Percentiles rank a stretch among this genome's conserved stretches.
phyloP scores from a whole-genome alignment of 2,113 vertebrate genomes.

The Aegithalos caudatus region DNA sequence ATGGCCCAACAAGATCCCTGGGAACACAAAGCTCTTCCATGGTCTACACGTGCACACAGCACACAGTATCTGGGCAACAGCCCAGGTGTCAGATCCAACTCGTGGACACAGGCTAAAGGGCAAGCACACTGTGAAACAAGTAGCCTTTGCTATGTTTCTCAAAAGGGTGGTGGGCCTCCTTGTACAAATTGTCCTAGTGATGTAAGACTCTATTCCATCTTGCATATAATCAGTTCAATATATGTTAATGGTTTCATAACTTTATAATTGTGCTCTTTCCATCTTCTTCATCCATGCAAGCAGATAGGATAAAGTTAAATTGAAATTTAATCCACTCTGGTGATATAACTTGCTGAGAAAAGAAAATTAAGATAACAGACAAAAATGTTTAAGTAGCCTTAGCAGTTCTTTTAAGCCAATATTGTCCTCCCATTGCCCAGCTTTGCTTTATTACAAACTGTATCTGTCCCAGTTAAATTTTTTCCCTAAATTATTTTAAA shows the following conservation, averaged over 20 bases:
- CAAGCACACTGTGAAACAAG: neutral
- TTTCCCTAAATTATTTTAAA: neutral
- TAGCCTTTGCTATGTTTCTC: neutral
- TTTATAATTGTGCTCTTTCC: neutral
- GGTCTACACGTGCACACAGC: rapidly evolving
- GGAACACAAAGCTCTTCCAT: neutral
- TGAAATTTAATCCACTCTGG: neutral
- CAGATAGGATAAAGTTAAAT: neutral
- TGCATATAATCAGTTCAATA: neutral
- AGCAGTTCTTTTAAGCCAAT: neutral
- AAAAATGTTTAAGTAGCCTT: conserved; percentile 15
- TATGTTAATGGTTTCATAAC: neutral
- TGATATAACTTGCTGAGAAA: neutral
- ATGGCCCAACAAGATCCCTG: neutral
- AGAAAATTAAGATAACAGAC: neutral
- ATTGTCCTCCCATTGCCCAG: neutral
- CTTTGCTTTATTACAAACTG: neutral
- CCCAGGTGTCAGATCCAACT: neutral
- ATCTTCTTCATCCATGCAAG: neutral
- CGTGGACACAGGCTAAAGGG: neutral
- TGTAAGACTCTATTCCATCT: neutral
- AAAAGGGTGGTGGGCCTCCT: neutral
- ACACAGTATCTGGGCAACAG: neutral
- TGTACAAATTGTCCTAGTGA: neutral
- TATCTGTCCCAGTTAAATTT: neutral